Evolutionary conservation across 2,797 vertebrate species (phyloP).

Genomic region (Caiman crocodilus): DNA sequence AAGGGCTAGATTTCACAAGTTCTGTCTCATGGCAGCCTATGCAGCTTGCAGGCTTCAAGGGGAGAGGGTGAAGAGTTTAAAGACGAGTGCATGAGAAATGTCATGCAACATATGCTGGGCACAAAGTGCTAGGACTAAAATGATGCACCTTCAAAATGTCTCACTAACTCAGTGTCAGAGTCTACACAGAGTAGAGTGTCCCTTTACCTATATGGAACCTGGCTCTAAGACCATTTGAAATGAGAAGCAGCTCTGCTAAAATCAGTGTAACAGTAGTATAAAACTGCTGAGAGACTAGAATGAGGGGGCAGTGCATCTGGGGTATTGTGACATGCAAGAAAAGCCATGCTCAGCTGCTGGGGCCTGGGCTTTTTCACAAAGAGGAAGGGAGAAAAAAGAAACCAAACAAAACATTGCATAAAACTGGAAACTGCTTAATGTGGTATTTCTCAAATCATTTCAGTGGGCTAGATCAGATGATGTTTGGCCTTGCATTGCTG

Average conservation of each 20-base stretch:
- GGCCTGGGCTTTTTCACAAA: background rate
- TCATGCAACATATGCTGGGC: background rate
- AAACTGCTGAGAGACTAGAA: rapidly evolving
- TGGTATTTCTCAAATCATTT: background rate
- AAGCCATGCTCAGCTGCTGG: rapidly evolving
- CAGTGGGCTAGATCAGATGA: background rate
- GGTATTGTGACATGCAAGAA: background rate
- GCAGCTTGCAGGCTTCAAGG: rapidly evolving
- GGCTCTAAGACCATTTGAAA: background rate
- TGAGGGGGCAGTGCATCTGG: background rate
- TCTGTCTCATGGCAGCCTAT: rapidly evolving
- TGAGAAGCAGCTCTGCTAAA: rapidly evolving
- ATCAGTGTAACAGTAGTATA: rapidly evolving
- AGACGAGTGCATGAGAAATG: background rate
- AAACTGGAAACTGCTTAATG: background rate
- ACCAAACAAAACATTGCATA: background rate
- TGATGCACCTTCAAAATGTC: background rate
- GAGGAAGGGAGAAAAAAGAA: rapidly evolving
- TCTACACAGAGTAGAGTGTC: background rate
- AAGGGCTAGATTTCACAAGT: background rate
- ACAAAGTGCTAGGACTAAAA: background rate
- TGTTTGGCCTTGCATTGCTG: background rate
- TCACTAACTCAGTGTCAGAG: rapidly evolving
- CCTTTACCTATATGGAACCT: rapidly evolving
- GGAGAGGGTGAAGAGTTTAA: background rate